Evolutionary conservation across 35 echinoderm and acorn worm species (phyloP), one percentile per base, ranked within the genome.

Genomic region (Hemicentrotus pulcherrimus): DNA sequence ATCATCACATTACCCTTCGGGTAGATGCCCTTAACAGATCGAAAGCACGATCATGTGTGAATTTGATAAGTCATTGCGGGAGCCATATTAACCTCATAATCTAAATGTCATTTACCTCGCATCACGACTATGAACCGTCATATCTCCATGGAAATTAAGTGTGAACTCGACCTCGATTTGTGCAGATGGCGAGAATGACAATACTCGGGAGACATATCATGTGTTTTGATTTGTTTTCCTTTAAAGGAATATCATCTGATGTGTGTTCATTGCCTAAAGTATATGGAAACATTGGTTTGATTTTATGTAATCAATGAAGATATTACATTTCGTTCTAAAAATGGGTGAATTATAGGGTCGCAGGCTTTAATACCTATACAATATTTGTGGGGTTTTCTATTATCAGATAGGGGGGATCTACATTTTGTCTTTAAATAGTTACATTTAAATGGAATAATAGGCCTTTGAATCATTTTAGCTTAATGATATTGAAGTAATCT

Each of bases 41-140:
- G 18, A 78, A 78, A 78, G 65, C 65, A 78, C 65, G 65, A 78
- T 78, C 65, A 78, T 30, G 65, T 78, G 65, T 78, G 65, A 78
- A 78, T 78, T 22, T n/a, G 65, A 78, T 78, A 78, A 78, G 65
- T 78, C 65, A 55, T 55, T 55, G 50, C 50, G 65, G 28, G 65
- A 28, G 16, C 52, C 24, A 78, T 78, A 78, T 78, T 78, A n/a
- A n/a, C 65, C 24, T 18, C 11, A 59, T 78, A 78, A 22, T n/a
- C 65, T 78, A 78, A 78, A 78, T 28, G 65, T 18, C 65, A 78
- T 78, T 78, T 78, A 78, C 65, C 65, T 78, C 28, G 22, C 19
- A 78, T 28, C 65, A n/a, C 65, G 24, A 28, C 5, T 8, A 78
- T 78, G 65, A 78, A 78, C 65, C 65, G 9, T 59, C 52, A 9